Evolutionary conservation across 2,888 invertebrate genomes (phyloP).

Genomic region (Ectobius pallidus): DNA sequence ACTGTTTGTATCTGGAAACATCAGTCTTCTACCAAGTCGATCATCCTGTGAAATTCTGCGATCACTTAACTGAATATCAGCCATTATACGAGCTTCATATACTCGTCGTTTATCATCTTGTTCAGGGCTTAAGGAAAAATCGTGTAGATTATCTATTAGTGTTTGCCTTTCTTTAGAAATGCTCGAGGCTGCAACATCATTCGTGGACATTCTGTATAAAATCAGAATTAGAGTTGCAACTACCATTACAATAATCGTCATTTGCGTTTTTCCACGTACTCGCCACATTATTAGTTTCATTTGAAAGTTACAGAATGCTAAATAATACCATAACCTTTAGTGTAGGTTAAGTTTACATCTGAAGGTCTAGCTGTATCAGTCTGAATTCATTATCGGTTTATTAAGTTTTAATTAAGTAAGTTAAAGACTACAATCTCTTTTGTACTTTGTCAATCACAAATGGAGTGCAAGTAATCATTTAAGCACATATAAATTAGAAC

Average conservation of each 20-base stretch:
- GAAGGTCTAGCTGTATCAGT: no score
- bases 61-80: constrained; percentile 44
- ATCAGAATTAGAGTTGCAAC: constrained; percentile 50
- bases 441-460: no score
- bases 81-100: constrained; percentile 47
- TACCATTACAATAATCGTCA: constrained; percentile 51
- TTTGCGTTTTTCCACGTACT: constrained; percentile 38
- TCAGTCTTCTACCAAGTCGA: constrained; percentile 22
- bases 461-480: no score
- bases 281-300: constrained; percentile 8
- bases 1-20: constrained; percentile 26
- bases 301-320: no score
- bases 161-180: constrained; percentile 38
- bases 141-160: constrained; percentile 43
- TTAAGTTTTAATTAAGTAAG: no score
- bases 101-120: constrained; percentile 46
- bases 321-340: no score
- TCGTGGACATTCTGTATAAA: constrained; percentile 48
- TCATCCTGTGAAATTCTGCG: constrained; percentile 30
- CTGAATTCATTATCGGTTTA: no score
- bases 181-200: constrained; percentile 33
- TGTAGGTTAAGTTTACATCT: no score
- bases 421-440: no score
- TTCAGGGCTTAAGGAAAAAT: constrained; percentile 44
- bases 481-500: no score